phyloP scores from a whole-genome alignment of 2,888 invertebrate genomes.

The Auanema sp. region DNA sequence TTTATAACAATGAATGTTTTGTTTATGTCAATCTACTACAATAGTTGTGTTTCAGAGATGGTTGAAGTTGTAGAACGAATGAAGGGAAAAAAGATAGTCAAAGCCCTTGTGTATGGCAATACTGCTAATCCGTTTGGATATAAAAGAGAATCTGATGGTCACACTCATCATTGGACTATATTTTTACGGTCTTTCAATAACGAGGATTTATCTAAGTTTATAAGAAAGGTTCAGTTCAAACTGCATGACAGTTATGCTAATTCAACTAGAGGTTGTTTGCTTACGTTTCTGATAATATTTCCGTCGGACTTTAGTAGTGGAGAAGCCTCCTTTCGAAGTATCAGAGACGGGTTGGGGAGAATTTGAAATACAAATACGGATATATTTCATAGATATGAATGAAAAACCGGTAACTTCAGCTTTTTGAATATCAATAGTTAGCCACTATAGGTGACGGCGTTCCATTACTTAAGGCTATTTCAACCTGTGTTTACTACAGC shows the following conservation, averaged over 20 bases:
- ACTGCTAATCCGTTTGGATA: conserved; percentile 71
- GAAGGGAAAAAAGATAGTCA: conserved; percentile 72
- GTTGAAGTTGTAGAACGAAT: conserved; percentile 42
- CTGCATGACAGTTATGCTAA: conserved; percentile 95
- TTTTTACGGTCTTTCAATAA: conserved; percentile 36
- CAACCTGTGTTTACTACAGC: conserved; percentile 42
- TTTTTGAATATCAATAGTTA: background rate
- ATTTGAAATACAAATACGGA: conserved; percentile 95
- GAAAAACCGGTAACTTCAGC: conserved; percentile 78
- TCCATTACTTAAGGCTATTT: conserved; percentile 55
- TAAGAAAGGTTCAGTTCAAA: conserved; percentile 72
- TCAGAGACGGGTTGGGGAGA: conserved; percentile 99
- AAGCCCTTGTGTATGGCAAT: conserved; percentile 94
- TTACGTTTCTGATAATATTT: background rate
- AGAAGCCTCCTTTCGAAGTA: conserved; percentile 93
- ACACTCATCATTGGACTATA: conserved; percentile 91
- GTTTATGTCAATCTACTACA: background rate
- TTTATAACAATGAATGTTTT: background rate
- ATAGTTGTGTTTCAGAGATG: conserved; percentile 20
- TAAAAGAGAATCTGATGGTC: conserved; percentile 71
- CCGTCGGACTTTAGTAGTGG: conserved; percentile 72
- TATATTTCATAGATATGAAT: conserved; percentile 93
- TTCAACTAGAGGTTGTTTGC: conserved; percentile 74
- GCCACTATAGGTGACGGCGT: conserved; percentile 41
- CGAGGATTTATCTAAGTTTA: conserved; percentile 44